Conservation (phyloP, 1,140 invertebrate species). For the Drosophila elegans region DNA sequence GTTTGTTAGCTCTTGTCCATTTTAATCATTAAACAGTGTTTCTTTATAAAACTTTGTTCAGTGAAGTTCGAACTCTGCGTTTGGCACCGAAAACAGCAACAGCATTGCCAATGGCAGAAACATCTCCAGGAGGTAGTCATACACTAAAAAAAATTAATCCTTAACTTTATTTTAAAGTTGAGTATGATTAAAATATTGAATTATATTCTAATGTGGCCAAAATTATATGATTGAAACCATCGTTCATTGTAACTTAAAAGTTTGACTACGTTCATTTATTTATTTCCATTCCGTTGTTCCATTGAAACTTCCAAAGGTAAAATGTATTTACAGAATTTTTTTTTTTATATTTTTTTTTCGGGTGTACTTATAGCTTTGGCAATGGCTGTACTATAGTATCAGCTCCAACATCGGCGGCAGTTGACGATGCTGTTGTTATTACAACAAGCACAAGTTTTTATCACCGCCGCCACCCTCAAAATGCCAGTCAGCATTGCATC, state of each 20-base stretch:
- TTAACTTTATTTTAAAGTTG: too few relatives aligned
- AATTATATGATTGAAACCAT: too few relatives aligned
- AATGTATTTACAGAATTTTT: not conserved
- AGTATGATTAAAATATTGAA: too few relatives aligned
- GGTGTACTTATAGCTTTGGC: conserved; percentile 1
- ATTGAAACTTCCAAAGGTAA: not conserved
- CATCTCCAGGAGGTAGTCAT: not conserved
- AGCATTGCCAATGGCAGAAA: conserved; percentile 20
- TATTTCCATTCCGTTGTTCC: too few relatives aligned
- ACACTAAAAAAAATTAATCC: not conserved
- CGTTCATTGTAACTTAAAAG: too few relatives aligned
- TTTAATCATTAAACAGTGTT: too few relatives aligned
- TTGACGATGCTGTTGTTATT: conserved; percentile 72
- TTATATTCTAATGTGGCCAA: too few relatives aligned
- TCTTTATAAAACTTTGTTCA: not conserved
- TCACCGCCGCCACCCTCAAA: conserved; percentile 77
- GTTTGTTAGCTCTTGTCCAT: too few relatives aligned
- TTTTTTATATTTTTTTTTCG: not conserved
- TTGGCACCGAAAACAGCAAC: conserved; percentile 2
- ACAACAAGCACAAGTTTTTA: conserved; percentile 81
- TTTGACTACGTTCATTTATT: too few relatives aligned
- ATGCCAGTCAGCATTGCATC: conserved; percentile 78
- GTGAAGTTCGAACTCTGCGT: conserved; percentile 22
- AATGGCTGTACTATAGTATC: conserved; percentile 14
- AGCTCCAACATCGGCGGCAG: conserved; percentile 20